Percentiles rank a stretch among this genome's conserved stretches.
These are phyloP conservation scores for Otocyon megalotis DNA, from an alignment of 2,113 vertebrate species.

Conservation along the genomic window DNA sequence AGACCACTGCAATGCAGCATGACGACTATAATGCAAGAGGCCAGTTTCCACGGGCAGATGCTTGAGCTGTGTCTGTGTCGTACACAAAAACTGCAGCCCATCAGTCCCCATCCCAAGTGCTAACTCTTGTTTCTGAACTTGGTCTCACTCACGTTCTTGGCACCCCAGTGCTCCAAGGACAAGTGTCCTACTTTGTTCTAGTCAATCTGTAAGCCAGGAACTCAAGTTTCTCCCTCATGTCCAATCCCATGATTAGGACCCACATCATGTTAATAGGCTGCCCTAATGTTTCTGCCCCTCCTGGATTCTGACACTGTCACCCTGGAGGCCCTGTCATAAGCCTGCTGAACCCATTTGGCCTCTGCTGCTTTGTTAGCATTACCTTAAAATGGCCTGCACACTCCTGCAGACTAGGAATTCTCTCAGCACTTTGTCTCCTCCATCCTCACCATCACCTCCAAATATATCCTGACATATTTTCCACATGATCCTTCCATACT, in stretches of 20 bases:
- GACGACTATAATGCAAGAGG: background rate
- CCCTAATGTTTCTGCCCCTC: background rate
- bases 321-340: accelerated
- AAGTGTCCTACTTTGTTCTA: background rate
- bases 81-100: background rate
- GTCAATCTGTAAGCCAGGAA: background rate
- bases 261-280: background rate
- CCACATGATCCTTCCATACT: background rate
- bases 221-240: background rate
- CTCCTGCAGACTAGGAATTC: too few species aligned
- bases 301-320: background rate
- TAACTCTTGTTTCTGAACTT: background rate
- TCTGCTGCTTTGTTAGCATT: background rate
- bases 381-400: background rate
- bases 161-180: accelerated
- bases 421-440: background rate
- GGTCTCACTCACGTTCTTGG: background rate
- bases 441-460: background rate
- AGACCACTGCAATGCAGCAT: background rate
- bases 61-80: background rate
- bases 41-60: background rate
- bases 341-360: background rate
- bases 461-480: background rate
- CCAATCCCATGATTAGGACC: background rate
- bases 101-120: too few species aligned